Evolutionary conservation across 1,140 invertebrate genomes (phyloP), one percentile per base, ranked within the genome.

Genomic region (Panonychus citri): DNA sequence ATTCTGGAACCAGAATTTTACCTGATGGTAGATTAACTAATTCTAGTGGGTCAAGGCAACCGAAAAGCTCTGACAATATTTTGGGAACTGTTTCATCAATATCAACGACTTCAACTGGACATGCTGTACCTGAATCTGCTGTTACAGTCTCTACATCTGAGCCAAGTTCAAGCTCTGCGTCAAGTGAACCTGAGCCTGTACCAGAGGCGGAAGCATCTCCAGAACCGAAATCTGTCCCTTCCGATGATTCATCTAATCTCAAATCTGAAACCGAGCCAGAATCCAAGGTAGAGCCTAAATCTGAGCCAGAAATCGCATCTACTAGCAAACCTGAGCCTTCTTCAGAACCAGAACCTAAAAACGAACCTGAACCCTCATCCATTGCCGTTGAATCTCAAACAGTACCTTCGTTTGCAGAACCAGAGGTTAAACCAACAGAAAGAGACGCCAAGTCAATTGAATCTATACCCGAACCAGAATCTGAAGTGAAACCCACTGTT

Each of bases 391-490:
- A 46, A 46, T 8, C 43, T 4, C 8, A 46, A 46, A 21, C 15
- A n/a, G 39, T 40, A 3, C 7, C 39, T 40, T 17, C 13, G 19
- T 2, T 7, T n/a, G 7, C 13, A 17, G 43, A n/a, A 8, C 68
- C 75, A 0, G 69, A 72, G 62, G 66, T 73, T 1, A 68, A 57
- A 39, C 46, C 56, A 19, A 49, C 10, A n/a, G 21, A 19, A 46
- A 17, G 13, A 26, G 59, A 58, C 48, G 28, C 48, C 10, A 39
- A 58, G 24, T 26, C n/a, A n/a, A n/a, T n/a, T n/a, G 30, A 34
- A 34, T 12, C 30, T 7, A 12, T 7, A 12, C 5, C 30, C 5
- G 30, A 34, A 34, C 30, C 30, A 34, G 12, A 34, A 12, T 12
- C 30, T 34, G 30, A 34, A 34, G 5, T 12, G 5, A 5, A 34